Base-by-base conservation (phyloP, 2,113 vertebrate genomes). In the Urocolius indicus region DNA sequence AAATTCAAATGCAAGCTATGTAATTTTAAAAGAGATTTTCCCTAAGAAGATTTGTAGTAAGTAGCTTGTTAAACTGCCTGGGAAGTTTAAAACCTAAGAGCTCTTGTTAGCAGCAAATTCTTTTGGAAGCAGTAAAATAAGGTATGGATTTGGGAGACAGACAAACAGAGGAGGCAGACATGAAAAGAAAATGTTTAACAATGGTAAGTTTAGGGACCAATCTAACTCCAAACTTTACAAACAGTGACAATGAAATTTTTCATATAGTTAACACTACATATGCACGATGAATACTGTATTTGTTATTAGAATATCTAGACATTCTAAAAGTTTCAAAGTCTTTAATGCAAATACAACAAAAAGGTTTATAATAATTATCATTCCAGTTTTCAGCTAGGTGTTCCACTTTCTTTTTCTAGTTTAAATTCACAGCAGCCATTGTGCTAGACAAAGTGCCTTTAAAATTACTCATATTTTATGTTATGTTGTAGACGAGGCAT, bases 11-110 rank as follows among this genome's bases (percentile, higher is more conserved):
- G 76, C 46, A 96, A 95, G 51, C 51, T 79, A 59, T 82, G 43
- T 59, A 51, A 88, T 96, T 94, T 90, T 86, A 82, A 92, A 89
- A 9, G 87, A 87, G 84, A 96, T 91, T 92, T 95, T 69, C 77
- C 67, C 45, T 94, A 95, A 95, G 87, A 84, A 62, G 71, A 87
- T 93, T 95, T 92, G 27, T 16, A 89, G 19, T 83, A 93, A 93
- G 46, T 58, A 77, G 67, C 85, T 94, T 94, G 72, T 75, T 96
- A 88, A 94, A 86, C 48, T 59, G 20, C 19, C 43, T 63, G 36
- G 48, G 27, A 93, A 91, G 72, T 91, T 85, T 77, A 94, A 95
- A 91, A 62, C 10, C 24, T 87, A 79, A 91, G 63, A 76, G 46
- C 5, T 82, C 87, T 85, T 87, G 30, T 87, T 69, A 93, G 79